phyloP scores from a whole-genome alignment of 64 coral and sea anemone species.

The Dendrophyllia cribrosa region DNA sequence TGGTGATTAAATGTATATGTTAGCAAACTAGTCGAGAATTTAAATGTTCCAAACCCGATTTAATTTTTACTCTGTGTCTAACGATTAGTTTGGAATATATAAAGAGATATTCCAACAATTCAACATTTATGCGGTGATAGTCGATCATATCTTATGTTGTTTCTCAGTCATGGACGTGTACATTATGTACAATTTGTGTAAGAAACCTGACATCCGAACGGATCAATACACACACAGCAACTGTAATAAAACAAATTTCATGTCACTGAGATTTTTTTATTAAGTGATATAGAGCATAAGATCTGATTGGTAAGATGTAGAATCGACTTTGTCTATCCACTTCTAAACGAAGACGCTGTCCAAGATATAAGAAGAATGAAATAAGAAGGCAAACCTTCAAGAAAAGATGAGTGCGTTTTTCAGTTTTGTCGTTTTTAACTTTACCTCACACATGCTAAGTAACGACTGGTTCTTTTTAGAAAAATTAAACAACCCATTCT shows the following conservation, averaged over 20 bases:
- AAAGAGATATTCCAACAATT: not conserved
- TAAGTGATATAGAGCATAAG: not conserved
- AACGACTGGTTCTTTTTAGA: not conserved
- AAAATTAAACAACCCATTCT: not conserved
- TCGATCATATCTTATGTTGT: not conserved
- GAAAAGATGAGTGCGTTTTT: too few relatives aligned
- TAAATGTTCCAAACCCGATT: too few relatives aligned
- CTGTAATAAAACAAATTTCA: not conserved
- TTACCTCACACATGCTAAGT: too few relatives aligned
- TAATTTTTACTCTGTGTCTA: too few relatives aligned
- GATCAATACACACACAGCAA: not conserved
- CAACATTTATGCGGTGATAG: not conserved
- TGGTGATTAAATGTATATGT: too few relatives aligned
- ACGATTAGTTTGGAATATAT: too few relatives aligned
- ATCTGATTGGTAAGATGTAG: not conserved
- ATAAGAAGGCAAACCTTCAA: not conserved
- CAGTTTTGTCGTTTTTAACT: not conserved
- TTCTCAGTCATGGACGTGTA: slow-evolving; percentile 18
- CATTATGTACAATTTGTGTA: slow-evolving; percentile 18
- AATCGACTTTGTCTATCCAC: not conserved
- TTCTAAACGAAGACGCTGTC: not conserved
- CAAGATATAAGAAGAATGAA: not conserved
- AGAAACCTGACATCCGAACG: not conserved
- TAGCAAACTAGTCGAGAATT: too few relatives aligned
- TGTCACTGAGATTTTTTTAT: slow-evolving; percentile 20